These are phyloP conservation scores for Suillia variegata DNA, from an alignment of 2,888 invertebrate genomes.

Conservation along the genomic window DNA sequence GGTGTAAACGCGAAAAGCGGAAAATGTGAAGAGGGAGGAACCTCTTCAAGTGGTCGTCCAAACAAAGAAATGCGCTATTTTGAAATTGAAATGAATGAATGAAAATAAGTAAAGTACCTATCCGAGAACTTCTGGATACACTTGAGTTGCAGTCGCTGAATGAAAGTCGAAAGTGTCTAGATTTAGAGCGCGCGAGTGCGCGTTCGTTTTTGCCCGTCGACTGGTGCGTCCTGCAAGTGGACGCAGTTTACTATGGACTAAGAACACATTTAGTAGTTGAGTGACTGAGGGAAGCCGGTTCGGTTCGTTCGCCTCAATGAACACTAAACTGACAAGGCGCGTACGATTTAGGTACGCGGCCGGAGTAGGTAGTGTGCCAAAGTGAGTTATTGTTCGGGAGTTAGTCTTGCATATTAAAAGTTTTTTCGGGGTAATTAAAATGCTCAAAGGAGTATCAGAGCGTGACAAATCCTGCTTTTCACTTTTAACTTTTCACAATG, in stretches of 20 bases:
- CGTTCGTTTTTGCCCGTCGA: conserved; percentile 39
- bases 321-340: not conserved
- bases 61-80: conserved; percentile 4
- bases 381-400: conserved; percentile 48
- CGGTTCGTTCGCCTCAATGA: not conserved
- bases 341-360: not conserved
- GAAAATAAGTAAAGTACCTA: too few species aligned
- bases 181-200: not conserved
- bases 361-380: conserved; percentile 31
- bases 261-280: too few species aligned
- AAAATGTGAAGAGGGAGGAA: too few species aligned
- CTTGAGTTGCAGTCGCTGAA: conserved; percentile 13
- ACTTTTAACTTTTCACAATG: conserved; percentile 48
- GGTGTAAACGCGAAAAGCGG: too few species aligned
- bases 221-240: too few species aligned
- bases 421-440: conserved; percentile 54
- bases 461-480: conserved; percentile 56
- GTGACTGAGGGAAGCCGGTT: not conserved
- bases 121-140: conserved; percentile 7
- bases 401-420: conserved; percentile 34
- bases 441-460: conserved; percentile 54
- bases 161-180: not conserved
- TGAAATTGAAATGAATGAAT: not conserved
- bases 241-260: too few species aligned
- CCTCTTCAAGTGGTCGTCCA: not conserved